Percentiles rank a stretch among this genome's conserved stretches.
These are phyloP conservation scores for Ruditapes philippinarum DNA, from an alignment of 1,140 invertebrate genomes.

Conservation along the genomic window DNA sequence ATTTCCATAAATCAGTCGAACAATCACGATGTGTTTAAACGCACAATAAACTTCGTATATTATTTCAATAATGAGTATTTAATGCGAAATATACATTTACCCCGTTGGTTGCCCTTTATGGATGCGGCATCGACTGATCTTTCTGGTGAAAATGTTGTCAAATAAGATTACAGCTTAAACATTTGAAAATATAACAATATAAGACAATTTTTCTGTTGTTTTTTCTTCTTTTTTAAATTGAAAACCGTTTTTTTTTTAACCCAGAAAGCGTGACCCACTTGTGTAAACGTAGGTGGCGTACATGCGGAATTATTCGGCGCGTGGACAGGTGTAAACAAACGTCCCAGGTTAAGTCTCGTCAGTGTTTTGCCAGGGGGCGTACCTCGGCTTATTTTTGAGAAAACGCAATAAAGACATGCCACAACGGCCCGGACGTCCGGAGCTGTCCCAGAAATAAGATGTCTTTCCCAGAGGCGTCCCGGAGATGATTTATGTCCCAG, in stretches of 20 bases:
- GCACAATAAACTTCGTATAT: neutral
- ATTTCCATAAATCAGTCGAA: neutral
- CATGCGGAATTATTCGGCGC: constrained; percentile 43
- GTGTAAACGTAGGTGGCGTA: constrained; percentile 39
- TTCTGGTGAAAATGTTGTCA: constrained; percentile 1
- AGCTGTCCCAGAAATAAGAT: no score
- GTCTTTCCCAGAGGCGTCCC: no score
- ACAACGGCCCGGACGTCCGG: no score
- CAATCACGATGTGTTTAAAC: no score
- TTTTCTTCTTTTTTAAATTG: neutral
- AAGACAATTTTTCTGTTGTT: neutral
- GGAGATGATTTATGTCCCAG: no score
- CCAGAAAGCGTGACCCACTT: constrained; percentile 15
- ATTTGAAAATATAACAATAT: neutral
- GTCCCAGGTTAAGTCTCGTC: neutral
- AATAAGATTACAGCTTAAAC: neutral
- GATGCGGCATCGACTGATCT: constrained; percentile 32
- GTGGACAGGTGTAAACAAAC: constrained; percentile 37
- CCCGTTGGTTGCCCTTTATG: constrained; percentile 15
- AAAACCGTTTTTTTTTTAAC: neutral
- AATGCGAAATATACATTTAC: neutral
- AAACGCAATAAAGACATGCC: no score
- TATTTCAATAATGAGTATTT: neutral
- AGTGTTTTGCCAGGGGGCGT: no score
- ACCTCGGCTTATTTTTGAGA: no score